A percentile compares a stretch with the other conserved stretches of the same genome.
These are phyloP conservation scores for Chionodraco myersi DNA, from an alignment of 2,113 vertebrate genomes.

Conservation along the genomic window DNA sequence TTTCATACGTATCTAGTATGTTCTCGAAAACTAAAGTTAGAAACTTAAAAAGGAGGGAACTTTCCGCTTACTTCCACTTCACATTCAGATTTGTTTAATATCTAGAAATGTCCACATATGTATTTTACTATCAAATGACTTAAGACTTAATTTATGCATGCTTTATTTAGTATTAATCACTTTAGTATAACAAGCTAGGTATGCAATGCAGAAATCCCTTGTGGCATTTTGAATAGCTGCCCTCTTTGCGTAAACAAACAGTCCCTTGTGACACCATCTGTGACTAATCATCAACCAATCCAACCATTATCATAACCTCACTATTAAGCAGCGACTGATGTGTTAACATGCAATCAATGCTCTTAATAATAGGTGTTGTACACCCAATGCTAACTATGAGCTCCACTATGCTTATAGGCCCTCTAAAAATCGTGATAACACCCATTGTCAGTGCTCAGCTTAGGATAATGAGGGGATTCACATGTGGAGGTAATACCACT, in stretches of 20 bases:
- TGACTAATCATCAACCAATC: slow-evolving; percentile 18
- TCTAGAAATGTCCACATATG: neutral
- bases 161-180: neutral
- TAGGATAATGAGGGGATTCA: slow-evolving; percentile 18
- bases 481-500: slow-evolving; percentile 24
- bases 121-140: neutral
- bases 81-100: neutral
- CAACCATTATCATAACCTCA: slow-evolving; percentile 18
- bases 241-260: neutral
- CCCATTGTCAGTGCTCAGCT: slow-evolving; percentile 24
- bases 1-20: neutral
- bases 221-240: neutral
- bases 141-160: neutral
- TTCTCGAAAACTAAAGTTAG: neutral
- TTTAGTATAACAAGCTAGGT: neutral
- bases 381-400: slow-evolving; percentile 8
- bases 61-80: neutral
- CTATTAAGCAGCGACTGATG: slow-evolving; percentile 17
- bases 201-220: neutral
- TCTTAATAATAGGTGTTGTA: neutral
- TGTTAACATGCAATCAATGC: neutral
- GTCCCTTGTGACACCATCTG: slow-evolving; percentile 3
- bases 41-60: neutral
- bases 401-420: neutral
- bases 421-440: slow-evolving; percentile 1